Evolutionary conservation across 2,797 vertebrate genomes (phyloP).

Genomic region (Pteropus rufus): DNA sequence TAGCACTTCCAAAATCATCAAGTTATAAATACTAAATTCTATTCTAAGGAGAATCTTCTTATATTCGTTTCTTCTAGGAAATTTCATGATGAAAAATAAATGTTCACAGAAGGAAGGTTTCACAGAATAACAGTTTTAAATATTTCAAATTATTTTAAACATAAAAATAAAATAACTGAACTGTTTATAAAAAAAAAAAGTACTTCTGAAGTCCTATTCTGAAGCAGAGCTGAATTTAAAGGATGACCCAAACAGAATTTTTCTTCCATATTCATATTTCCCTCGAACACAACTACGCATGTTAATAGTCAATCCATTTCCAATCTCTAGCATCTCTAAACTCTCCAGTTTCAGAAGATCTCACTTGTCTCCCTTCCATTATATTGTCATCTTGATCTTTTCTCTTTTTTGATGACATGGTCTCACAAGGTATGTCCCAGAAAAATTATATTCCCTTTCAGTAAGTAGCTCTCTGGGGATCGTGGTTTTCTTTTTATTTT

Average conservation of each 20-base stretch:
- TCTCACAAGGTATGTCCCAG: background rate
- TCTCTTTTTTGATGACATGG: background rate
- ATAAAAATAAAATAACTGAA: background rate
- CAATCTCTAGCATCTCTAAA: background rate
- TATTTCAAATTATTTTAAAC: background rate
- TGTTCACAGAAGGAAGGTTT: background rate
- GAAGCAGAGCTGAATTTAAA: background rate
- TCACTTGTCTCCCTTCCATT: background rate
- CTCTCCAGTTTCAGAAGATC: background rate
- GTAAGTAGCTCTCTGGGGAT: background rate
- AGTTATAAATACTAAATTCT: background rate
- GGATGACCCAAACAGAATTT: background rate
- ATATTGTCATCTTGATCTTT: background rate
- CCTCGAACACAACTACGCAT: background rate
- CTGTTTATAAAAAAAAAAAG: background rate
- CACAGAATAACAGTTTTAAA: background rate
- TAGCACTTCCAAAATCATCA: background rate
- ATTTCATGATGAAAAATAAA: slow-evolving; percentile 14
- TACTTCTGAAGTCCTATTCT: background rate
- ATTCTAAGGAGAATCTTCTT: background rate
- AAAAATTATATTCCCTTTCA: background rate
- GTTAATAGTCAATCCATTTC: background rate
- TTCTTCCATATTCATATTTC: background rate
- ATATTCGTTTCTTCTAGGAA: background rate
- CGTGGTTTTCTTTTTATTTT: background rate